A percentile compares a stretch with the other conserved stretches of the same genome.
Conservation (phyloP, 2,888 invertebrate species). For the Xestia rhomboidea region DNA sequence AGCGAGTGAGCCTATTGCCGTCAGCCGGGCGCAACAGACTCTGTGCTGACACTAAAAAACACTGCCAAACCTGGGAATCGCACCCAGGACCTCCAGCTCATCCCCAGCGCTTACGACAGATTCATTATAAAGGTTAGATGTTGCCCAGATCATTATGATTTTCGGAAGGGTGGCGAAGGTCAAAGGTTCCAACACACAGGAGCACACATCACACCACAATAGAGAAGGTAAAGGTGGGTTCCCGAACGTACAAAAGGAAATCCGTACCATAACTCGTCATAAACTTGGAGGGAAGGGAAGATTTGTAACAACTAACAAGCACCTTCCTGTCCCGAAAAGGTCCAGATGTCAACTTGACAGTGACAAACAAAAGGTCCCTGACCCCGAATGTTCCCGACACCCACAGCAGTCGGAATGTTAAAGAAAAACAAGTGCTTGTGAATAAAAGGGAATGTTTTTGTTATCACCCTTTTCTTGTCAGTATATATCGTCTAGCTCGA, state of each 20-base stretch:
- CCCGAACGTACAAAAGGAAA: constrained; percentile 13
- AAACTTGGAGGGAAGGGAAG: constrained; percentile 31
- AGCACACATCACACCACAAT: neutral
- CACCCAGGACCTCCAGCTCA: neutral
- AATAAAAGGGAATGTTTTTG: constrained; percentile 38
- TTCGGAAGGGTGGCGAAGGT: neutral
- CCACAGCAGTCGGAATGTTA: constrained; percentile 11
- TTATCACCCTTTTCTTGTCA: constrained; percentile 47
- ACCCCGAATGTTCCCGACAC: constrained; percentile 24
- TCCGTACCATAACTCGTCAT: constrained; percentile 33
- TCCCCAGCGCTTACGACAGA: neutral
- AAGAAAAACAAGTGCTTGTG: constrained; percentile 37
- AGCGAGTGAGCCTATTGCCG: neutral
- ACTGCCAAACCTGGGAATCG: neutral
- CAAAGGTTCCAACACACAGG: neutral
- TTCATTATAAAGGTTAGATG: neutral
- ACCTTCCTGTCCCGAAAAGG: constrained; percentile 44
- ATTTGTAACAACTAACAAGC: constrained; percentile 53
- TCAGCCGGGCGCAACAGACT: neutral
- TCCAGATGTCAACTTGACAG: constrained; percentile 35
- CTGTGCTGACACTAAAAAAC: neutral
- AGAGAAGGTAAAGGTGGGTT: neutral
- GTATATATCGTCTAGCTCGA: constrained; percentile 56
- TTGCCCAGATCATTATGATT: neutral
- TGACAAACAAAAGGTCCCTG: constrained; percentile 37